Percentiles rank a stretch among this genome's conserved stretches.
phyloP scores from a whole-genome alignment of 2,888 invertebrate genomes.

The Coecobrya sp. region DNA sequence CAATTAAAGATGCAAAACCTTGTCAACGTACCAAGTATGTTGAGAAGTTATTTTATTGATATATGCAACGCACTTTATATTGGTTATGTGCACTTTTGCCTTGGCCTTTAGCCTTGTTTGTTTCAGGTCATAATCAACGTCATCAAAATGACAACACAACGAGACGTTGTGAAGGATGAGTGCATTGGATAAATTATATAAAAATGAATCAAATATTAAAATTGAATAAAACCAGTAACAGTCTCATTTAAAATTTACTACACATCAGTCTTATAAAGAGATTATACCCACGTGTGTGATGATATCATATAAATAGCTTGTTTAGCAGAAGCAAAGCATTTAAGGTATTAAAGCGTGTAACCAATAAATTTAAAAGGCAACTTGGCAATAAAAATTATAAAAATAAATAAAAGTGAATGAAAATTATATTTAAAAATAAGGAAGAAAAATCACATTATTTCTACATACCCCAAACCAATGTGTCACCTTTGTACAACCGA shows the following conservation, averaged over 20 bases:
- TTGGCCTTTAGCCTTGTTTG: background rate
- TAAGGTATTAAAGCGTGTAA: background rate
- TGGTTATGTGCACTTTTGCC: background rate
- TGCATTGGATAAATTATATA: background rate
- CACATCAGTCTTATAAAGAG: background rate
- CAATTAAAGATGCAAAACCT: constrained; percentile 52
- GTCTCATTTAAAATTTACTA: background rate
- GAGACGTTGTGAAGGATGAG: background rate
- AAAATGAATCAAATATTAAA: background rate
- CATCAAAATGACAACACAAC: background rate
- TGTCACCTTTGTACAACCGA: constrained; percentile 83
- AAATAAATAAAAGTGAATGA: background rate
- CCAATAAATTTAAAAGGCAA: background rate
- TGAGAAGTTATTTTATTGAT: constrained; percentile 14
- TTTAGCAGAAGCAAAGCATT: background rate
- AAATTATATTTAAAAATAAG: background rate
- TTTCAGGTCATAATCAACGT: constrained; percentile 1
- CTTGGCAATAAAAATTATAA: background rate
- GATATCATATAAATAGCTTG: background rate
- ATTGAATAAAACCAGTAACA: background rate
- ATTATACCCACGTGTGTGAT: too few relatives aligned
- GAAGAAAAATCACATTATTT: background rate
- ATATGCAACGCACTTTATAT: background rate
- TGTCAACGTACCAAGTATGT: constrained; percentile 19
- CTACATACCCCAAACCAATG: constrained; percentile 86